These are phyloP conservation scores for Drosophila meridiana DNA, from an alignment of 2,888 invertebrate species.

Conservation along the genomic window DNA sequence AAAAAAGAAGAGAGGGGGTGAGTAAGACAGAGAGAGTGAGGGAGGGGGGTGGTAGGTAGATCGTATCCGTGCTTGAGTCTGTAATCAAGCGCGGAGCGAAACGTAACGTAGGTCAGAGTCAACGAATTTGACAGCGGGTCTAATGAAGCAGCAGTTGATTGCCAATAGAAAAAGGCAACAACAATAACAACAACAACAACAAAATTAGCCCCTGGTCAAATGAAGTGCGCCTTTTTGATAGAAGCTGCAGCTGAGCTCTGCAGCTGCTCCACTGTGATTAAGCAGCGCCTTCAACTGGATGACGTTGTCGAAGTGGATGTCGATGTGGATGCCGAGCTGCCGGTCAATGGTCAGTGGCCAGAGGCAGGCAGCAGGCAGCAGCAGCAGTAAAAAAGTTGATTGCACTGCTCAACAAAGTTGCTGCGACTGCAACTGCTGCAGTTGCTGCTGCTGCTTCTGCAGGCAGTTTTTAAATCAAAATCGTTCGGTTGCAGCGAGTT, in stretches of 20 bases:
- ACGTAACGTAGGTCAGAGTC: slow-evolving; percentile 73
- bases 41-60: not conserved
- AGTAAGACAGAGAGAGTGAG: not conserved
- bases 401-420: slow-evolving; percentile 38
- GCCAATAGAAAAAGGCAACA: slow-evolving; percentile 39
- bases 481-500: slow-evolving; percentile 25
- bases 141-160: slow-evolving; percentile 40
- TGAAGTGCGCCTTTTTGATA: slow-evolving; percentile 51
- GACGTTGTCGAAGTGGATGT: slow-evolving; percentile 39
- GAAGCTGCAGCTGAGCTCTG: slow-evolving; percentile 23
- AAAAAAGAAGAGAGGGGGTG: slow-evolving; percentile 20
- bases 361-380: slow-evolving; percentile 29
- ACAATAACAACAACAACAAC: slow-evolving; percentile 32
- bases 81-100: slow-evolving; percentile 70
- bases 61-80: slow-evolving; percentile 37
- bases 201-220: slow-evolving; percentile 49
- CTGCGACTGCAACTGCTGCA: slow-evolving; percentile 15
- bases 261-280: slow-evolving; percentile 72
- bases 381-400: slow-evolving; percentile 49
- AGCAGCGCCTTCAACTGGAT: slow-evolving; percentile 57
- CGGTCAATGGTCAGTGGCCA: slow-evolving; percentile 75
- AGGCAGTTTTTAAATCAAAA: slow-evolving; percentile 78
- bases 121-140: slow-evolving; percentile 54
- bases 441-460: slow-evolving; percentile 37
- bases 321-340: slow-evolving; percentile 46